A percentile compares a stretch with the other conserved stretches of the same genome.
Conservation (phyloP, 2,113 vertebrate species). For the Macquaria australasica region DNA sequence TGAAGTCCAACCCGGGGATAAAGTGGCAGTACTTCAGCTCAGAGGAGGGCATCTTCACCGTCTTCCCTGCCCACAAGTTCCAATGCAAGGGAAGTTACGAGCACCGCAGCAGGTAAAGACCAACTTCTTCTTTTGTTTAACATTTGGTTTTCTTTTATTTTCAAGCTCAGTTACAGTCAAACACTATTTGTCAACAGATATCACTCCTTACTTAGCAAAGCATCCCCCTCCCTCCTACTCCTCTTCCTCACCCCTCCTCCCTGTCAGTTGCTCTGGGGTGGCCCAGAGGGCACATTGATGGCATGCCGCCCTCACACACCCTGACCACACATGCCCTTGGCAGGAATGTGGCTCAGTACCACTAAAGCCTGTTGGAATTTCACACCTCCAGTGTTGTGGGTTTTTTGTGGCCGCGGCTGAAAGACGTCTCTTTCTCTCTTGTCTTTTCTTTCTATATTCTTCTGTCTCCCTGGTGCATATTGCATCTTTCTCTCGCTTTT, state of each 20-base stretch:
- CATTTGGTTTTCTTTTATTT: not conserved
- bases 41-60: constrained; percentile 98
- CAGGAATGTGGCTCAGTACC: constrained; percentile 73
- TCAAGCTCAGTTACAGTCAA: not conserved
- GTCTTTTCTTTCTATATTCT: constrained; percentile 2
- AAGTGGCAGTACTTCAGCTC: constrained; percentile 99
- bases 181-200: not conserved
- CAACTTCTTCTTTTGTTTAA: not conserved
- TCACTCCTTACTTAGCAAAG: not conserved
- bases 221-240: not conserved
- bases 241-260: constrained; percentile 11
- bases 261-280: constrained; percentile 62
- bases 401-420: constrained; percentile 38
- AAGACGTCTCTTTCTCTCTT: constrained; percentile 49
- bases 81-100: constrained; percentile 96
- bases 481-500: not conserved
- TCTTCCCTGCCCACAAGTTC: constrained; percentile 99
- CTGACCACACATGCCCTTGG: constrained; percentile 71
- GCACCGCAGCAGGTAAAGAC: constrained; percentile 94
- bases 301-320: constrained; percentile 64
- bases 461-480: constrained; percentile 37
- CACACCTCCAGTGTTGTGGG: constrained; percentile 73
- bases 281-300: constrained; percentile 67
- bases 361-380: constrained; percentile 78
- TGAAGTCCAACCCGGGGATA: constrained; percentile 98